These are phyloP conservation scores for Pogonomyrmex barbatus DNA, from an alignment of 1,140 invertebrate species.

Conservation along the genomic window DNA sequence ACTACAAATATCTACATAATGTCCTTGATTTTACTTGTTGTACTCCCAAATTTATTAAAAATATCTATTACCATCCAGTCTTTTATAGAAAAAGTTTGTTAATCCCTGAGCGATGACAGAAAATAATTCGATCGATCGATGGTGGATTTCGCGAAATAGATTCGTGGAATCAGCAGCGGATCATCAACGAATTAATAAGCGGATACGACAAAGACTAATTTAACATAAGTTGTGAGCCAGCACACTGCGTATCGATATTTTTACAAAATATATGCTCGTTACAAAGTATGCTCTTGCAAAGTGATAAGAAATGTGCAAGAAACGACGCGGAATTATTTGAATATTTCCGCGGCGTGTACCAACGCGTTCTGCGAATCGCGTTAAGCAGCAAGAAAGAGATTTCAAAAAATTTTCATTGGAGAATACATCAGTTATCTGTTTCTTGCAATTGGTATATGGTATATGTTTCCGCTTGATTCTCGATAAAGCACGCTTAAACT, in stretches of 20 bases:
- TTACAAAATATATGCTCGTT: neutral
- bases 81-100: neutral
- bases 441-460: neutral
- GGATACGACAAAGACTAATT: neutral
- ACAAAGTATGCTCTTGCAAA: neutral
- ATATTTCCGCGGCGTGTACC: neutral
- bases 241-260: neutral
- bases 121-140: conserved; percentile 6
- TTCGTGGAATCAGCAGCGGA: neutral
- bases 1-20: too few relatives aligned
- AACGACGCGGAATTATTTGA: neutral
- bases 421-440: neutral
- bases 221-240: neutral
- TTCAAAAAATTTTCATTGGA: neutral
- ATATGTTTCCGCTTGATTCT: neutral
- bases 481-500: neutral
- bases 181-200: neutral
- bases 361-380: neutral
- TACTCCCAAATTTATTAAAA: neutral
- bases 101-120: neutral
- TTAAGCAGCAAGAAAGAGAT: neutral
- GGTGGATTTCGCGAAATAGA: neutral
- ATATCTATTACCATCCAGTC: neutral
- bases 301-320: neutral
- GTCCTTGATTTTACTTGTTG: neutral